Evolutionary conservation across 1,140 invertebrate species (phyloP), one percentile per base, ranked within the genome.

Genomic region (Drosophila albomicans): DNA sequence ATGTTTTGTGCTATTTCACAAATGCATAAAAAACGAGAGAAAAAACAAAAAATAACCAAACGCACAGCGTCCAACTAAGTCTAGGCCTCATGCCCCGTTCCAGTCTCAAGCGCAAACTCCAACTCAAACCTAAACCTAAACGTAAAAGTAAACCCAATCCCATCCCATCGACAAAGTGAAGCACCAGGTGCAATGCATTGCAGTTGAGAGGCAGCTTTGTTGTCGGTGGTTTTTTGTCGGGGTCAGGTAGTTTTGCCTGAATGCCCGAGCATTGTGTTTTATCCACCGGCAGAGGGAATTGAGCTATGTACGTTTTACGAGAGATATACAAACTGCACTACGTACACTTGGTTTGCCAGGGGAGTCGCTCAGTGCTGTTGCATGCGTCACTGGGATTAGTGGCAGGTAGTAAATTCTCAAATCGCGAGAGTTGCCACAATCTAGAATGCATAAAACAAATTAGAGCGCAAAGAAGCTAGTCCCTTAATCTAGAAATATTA

Each of bases 221-320:
- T 73, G 56, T 69, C 46, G 30, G 20, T 10, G 38, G 30, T 48
- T 48, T 48, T 56, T 38, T 7, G 25, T 54, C 61, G 59, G 81
- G 79, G 82, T 89, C 84, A 88, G 85, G 84, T 88, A 88, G 82
- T 65, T 65, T 54, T 64, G 63, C 46, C 80, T 89, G 61, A 88
- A 88, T 84, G 85, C 81, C 70, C 67, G 69, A 25, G 69, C 84
- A 88, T 88, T 88, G 81, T 85, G 78, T 66, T 78, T 32, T 35
- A 46, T 63, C 15, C 69, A 25, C 51, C 45, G 32, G 58, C 28
- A 41, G 52, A 57, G 77, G 59, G 59, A 79, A 57, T 62, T 75
- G 72, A 79, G 85, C 78, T 79, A 79, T 67, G 75, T 79, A 76
- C 64, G 75, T 13, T 41, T 11, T 62, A 46, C 25, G 30, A 58